Percentiles rank a stretch among this genome's conserved stretches.
Evolutionary conservation across 2,888 invertebrate genomes (phyloP).

Genomic region (Lordiphosa fenestrarum): DNA sequence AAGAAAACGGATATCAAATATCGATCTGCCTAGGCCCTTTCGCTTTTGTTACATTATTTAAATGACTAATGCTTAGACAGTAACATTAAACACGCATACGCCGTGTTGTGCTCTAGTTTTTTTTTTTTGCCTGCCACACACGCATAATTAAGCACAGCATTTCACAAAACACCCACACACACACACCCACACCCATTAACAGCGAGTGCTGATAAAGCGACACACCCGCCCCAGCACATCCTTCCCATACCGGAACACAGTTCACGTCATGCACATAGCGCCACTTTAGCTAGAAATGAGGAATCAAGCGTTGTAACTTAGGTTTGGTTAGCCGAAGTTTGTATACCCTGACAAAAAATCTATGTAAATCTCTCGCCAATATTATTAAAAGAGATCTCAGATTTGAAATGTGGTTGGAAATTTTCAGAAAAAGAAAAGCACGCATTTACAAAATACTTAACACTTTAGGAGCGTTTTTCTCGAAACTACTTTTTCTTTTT

Average conservation of each 20-base stretch:
- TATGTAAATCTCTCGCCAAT: too few species aligned
- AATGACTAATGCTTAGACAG: conserved; percentile 48
- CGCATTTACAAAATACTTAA: too few species aligned
- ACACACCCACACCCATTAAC: conserved; percentile 6
- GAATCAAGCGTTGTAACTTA: not conserved
- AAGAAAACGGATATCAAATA: conserved; percentile 28
- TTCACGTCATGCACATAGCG: conserved; percentile 62
- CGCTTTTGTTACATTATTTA: conserved; percentile 42
- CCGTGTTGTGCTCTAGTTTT: conserved; percentile 34
- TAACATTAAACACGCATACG: conserved; percentile 56
- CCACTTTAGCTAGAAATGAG: conserved; percentile 43
- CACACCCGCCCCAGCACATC: conserved; percentile 6
- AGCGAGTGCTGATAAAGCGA: not conserved
- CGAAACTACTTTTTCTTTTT: too few species aligned
- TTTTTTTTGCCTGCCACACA: conserved; percentile 19
- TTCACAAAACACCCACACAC: conserved; percentile 22
- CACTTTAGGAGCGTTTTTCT: too few species aligned
- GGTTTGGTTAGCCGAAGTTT: not conserved
- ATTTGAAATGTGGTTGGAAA: too few species aligned
- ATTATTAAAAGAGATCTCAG: too few species aligned
- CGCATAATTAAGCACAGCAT: conserved; percentile 58
- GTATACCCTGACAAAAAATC: too few species aligned
- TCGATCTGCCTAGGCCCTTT: conserved; percentile 34
- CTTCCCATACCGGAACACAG: conserved; percentile 30
- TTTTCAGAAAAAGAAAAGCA: too few species aligned